Evolutionary conservation across 1,140 invertebrate genomes (phyloP).

Genomic region (Drosophila lacteicornis): DNA sequence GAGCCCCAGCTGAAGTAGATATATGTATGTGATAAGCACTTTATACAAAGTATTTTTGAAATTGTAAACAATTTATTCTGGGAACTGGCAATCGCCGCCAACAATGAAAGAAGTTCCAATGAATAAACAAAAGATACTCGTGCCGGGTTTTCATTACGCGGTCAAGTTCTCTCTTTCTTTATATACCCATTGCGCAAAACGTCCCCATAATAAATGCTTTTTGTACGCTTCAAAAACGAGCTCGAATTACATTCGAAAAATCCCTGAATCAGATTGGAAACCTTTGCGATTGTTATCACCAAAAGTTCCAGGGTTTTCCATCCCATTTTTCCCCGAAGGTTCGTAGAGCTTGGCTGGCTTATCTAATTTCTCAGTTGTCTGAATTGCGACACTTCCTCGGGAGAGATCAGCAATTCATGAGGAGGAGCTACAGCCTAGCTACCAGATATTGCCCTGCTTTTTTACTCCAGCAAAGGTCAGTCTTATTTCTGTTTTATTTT

Average conservation of each 20-base stretch:
- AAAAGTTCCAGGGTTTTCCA: not conserved
- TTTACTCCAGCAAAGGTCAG: slow-evolving; percentile 25
- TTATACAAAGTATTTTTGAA: not conserved
- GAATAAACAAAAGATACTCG: slow-evolving; percentile 20
- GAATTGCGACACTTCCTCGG: slow-evolving; percentile 45
- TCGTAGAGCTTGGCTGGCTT: slow-evolving; percentile 7
- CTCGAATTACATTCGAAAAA: not conserved
- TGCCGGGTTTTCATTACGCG: slow-evolving; percentile 20
- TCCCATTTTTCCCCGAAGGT: not conserved
- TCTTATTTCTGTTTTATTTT: slow-evolving; percentile 1
- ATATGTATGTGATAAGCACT: not conserved
- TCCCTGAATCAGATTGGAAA: not conserved
- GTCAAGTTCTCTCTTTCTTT: slow-evolving; percentile 16
- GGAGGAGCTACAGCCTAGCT: not conserved
- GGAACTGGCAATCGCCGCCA: slow-evolving; percentile 1
- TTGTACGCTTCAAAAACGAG: not conserved
- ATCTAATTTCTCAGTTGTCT: slow-evolving; percentile 32
- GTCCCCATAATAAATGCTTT: not conserved
- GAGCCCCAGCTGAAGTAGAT: not conserved
- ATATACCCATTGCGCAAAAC: not conserved
- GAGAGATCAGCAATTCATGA: slow-evolving; percentile 40
- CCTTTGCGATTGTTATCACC: slow-evolving; percentile 13
- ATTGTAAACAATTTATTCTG: slow-evolving; percentile 21
- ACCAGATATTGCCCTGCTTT: not conserved
- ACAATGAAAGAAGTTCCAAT: slow-evolving; percentile 18